Evolutionary conservation across 2,888 invertebrate genomes (phyloP).

Genomic region (Tetrapedia diversipes): DNA sequence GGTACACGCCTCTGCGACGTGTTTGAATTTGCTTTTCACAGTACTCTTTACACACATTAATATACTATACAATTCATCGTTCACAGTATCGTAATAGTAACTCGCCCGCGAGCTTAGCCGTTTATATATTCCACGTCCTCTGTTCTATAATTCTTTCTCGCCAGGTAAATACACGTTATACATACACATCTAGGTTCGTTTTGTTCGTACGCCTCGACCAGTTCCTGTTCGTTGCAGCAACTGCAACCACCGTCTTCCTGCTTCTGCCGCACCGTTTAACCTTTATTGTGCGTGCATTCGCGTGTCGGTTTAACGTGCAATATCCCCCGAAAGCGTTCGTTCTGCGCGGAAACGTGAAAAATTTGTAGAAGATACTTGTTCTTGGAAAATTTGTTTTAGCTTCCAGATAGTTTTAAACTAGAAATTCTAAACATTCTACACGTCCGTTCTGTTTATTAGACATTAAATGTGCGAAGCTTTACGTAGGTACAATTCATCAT

Average conservation of each 20-base stretch:
- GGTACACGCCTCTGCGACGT: conserved; percentile 17
- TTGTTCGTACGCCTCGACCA: conserved; percentile 43
- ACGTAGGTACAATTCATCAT: no score
- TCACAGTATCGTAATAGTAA: conserved; percentile 75
- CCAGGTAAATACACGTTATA: conserved; percentile 72
- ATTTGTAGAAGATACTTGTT: no score
- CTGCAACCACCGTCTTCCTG: conserved; percentile 21
- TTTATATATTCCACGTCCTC: conserved; percentile 70
- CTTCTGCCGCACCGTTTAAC: conserved; percentile 15
- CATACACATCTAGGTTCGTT: conserved; percentile 55
- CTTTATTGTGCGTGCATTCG: conserved; percentile 25
- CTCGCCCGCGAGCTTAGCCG: conserved; percentile 81
- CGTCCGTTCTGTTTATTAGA: no score
- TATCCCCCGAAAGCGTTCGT: no score
- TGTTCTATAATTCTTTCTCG: conserved; percentile 42
- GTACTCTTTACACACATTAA: conserved; percentile 60
- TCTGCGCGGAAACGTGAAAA: no score
- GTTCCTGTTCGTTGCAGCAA: conserved; percentile 23
- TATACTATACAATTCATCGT: conserved; percentile 63
- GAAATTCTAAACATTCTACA: no score
- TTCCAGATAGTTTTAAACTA: no score
- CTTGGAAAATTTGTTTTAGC: no score
- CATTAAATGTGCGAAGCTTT: no score
- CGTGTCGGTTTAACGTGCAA: no score
- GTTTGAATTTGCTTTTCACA: conserved; percentile 26